These are phyloP conservation scores for Pocillopora damicornis DNA, from an alignment of 64 coral and sea anemone genomes.

Conservation along the genomic window DNA sequence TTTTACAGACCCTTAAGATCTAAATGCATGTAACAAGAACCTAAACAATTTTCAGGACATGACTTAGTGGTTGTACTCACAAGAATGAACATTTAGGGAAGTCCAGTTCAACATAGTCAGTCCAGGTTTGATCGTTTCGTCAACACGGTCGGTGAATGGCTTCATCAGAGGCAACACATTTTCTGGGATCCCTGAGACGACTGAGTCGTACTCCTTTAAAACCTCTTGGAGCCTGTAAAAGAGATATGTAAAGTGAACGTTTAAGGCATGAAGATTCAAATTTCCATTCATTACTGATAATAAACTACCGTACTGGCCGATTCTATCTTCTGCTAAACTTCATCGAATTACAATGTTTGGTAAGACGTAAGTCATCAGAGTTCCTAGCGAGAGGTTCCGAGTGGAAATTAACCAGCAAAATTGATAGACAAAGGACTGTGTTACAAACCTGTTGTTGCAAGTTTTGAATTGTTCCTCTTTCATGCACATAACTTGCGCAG, in stretches of 20 bases:
- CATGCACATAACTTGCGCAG: constrained; percentile 80
- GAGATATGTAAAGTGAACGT: neutral
- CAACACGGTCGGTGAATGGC: constrained; percentile 87
- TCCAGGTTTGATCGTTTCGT: constrained; percentile 95
- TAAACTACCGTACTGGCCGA: too few relatives aligned
- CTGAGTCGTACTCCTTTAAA: constrained; percentile 69
- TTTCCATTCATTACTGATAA: too few relatives aligned
- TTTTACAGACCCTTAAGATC: too few relatives aligned
- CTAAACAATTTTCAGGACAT: too few relatives aligned
- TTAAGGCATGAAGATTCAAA: neutral
- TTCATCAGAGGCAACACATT: constrained; percentile 90
- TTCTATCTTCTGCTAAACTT: too few relatives aligned
- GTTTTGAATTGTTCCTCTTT: constrained; percentile 92
- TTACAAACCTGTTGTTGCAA: constrained; percentile 69
- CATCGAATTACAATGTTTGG: too few relatives aligned
- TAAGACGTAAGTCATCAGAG: too few relatives aligned
- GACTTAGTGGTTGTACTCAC: constrained; percentile 43
- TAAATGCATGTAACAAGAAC: too few relatives aligned
- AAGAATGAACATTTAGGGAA: constrained; percentile 75
- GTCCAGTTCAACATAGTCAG: constrained; percentile 98
- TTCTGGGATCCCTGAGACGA: constrained; percentile 75
- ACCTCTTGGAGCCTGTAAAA: constrained; percentile 68
- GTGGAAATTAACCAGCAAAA: too few relatives aligned
- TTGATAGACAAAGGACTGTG: too few relatives aligned
- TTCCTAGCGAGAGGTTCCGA: too few relatives aligned